These are phyloP conservation scores for Emydoidea blandingii DNA, from an alignment of 2,797 vertebrate genomes.

Conservation along the genomic window DNA sequence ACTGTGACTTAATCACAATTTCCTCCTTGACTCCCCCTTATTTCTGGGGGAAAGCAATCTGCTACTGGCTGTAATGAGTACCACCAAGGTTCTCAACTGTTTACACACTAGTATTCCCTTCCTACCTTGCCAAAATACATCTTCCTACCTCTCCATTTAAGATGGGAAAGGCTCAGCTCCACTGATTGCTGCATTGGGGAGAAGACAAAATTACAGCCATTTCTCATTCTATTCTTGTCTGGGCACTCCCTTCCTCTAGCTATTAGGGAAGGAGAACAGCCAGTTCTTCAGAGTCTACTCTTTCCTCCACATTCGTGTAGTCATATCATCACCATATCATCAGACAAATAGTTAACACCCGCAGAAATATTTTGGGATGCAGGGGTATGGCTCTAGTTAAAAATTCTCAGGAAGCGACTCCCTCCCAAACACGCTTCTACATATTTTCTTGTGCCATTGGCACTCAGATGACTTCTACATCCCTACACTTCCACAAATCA, in stretches of 20 bases:
- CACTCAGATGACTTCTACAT: not conserved
- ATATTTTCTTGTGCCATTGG: not conserved
- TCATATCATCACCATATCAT: not conserved
- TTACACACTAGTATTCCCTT: too few species aligned
- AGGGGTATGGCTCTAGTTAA: not conserved
- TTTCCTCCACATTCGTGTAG: not conserved
- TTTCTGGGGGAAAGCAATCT: not conserved
- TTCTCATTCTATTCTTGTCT: not conserved
- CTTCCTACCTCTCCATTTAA: not conserved
- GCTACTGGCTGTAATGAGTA: not conserved
- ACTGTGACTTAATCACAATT: not conserved
- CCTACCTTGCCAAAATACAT: not conserved
- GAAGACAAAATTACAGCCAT: not conserved
- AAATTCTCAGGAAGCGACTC: not conserved
- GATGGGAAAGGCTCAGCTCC: not conserved
- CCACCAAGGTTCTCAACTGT: not conserved
- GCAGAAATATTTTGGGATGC: not conserved
- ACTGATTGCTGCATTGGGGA: not conserved
- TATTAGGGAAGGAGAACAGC: not conserved
- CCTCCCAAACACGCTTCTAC: not conserved
- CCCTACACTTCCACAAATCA: not conserved
- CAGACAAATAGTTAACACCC: not conserved
- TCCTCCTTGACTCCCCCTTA: not conserved
- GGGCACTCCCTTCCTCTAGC: not conserved
- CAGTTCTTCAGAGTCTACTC: not conserved